Conservation (phyloP, 2,888 invertebrate genomes). For the Hypsopygia costalis region DNA sequence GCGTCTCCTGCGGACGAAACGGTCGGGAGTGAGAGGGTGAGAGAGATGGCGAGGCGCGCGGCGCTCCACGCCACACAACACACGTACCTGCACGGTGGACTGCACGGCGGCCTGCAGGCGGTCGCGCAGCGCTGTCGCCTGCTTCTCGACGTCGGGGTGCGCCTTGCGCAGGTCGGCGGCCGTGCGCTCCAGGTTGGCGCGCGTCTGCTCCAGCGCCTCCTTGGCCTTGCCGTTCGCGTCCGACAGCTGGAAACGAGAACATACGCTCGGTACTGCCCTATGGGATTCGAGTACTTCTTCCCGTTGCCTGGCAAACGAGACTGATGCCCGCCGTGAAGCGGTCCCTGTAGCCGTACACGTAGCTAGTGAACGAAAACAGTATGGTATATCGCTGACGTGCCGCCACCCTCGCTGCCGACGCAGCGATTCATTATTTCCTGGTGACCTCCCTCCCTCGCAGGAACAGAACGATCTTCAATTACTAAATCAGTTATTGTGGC, state of each 20-base stretch:
- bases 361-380: too few species aligned
- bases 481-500: too few species aligned
- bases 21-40: not conserved
- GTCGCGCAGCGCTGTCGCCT: slow-evolving; percentile 46
- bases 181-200: slow-evolving; percentile 43
- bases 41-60: not conserved
- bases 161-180: slow-evolving; percentile 53
- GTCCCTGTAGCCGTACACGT: too few species aligned
- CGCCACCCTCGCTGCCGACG: too few species aligned
- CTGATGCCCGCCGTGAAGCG: too few species aligned
- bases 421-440: too few species aligned
- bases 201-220: slow-evolving; percentile 50
- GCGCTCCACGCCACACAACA: not conserved
- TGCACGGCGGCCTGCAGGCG: slow-evolving; percentile 51
- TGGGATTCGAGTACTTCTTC: too few species aligned
- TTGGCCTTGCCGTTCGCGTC: slow-evolving; percentile 67
- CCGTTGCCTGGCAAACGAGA: too few species aligned
- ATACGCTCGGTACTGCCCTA: too few species aligned
- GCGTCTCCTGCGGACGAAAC: slow-evolving; percentile 37
- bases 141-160: slow-evolving; percentile 66
- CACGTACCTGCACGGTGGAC: slow-evolving; percentile 42
- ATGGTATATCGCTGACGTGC: too few species aligned
- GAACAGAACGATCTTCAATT: too few species aligned
- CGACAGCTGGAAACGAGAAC: slow-evolving; percentile 33
- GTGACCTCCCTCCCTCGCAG: too few species aligned